Base-by-base conservation (phyloP, 1,140 invertebrate species). In the Rhyzopertha dominica region DNA sequence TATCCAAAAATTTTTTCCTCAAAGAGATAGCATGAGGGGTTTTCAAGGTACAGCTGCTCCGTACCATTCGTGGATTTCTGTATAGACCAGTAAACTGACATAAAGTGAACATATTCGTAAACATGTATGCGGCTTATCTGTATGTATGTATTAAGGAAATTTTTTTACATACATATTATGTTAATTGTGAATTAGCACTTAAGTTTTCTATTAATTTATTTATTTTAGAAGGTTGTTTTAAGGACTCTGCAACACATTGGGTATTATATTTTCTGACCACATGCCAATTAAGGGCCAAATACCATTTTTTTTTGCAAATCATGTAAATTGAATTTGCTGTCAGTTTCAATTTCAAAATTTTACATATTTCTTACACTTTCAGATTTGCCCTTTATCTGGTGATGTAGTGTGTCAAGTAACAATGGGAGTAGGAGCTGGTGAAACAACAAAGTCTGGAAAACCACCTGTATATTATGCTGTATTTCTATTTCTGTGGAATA, bases 341-440 rank as follows among this genome's bases (percentile, higher is more conserved):
- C 12, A 13, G 12, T 16, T 30, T 16, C 5, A 30, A 30, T 13
- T 30, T 30, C 10, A 10, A 30, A 30, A 4, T 30, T 13, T 3
- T 13, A 4, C 10, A 13, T 10, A 30, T 30, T 8, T 8, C n/a
- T 8, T 26, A 26, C 24, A 26, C 7, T 55, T 57, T 7, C 29
- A 67, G 65, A 58, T 67, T 41, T 67, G 65, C 53, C 63, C 65
- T 39, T 40, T 67, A 38, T 57, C 58, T 53, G 65, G 65, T 23
- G 52, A 61, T 51, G 64, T 67, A 46, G 45, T 67, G 31, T 65
- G 65, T 42, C 52, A 61, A 51, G 62, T 60, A 49, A 56, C 59
- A 49, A 66, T 67, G 47, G 65, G 63, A 63, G 61, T 67, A 38
- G 63, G 59, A 51, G 64, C 63, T 22, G 25, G 59, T 14, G 58